Evolutionary conservation across 2,113 vertebrate species (phyloP).

Genomic region (Phaethon lepturus): DNA sequence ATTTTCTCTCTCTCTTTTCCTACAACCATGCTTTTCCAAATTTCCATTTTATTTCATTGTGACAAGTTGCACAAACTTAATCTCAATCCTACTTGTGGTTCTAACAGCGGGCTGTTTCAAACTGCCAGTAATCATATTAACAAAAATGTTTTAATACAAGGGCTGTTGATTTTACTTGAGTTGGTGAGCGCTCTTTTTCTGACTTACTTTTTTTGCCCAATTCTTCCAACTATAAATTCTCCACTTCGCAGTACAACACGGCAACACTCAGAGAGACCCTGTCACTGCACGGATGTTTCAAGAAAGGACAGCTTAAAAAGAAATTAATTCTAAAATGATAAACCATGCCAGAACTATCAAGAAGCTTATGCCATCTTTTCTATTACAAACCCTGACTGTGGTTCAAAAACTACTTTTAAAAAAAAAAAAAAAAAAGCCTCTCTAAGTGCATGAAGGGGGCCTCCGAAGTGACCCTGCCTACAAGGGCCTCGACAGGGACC

Average conservation of each 20-base stretch:
- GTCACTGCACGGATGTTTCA: neutral
- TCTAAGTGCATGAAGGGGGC: fast-evolving
- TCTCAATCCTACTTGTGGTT: neutral
- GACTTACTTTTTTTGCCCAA: neutral
- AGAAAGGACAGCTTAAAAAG: constrained; percentile 3
- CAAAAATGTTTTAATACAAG: neutral
- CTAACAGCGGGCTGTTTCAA: neutral
- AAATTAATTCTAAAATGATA: neutral
- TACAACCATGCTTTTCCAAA: neutral
- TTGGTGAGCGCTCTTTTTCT: neutral
- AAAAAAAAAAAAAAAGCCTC: neutral
- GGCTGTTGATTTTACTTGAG: neutral
- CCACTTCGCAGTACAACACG: neutral
- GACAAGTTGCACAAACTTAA: constrained; percentile 10
- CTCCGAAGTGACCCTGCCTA: neutral
- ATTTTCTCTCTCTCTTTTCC: neutral
- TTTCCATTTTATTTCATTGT: neutral
- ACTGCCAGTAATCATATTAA: neutral
- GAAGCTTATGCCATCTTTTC: neutral
- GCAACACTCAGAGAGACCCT: neutral
- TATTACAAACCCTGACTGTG: neutral
- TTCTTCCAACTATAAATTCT: neutral
- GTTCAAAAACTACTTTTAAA: neutral
- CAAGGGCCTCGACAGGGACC: neutral
- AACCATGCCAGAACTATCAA: neutral